Evolutionary conservation across 2,113 vertebrate genomes (phyloP).

Genomic region (Chlorodrepanis virens): DNA sequence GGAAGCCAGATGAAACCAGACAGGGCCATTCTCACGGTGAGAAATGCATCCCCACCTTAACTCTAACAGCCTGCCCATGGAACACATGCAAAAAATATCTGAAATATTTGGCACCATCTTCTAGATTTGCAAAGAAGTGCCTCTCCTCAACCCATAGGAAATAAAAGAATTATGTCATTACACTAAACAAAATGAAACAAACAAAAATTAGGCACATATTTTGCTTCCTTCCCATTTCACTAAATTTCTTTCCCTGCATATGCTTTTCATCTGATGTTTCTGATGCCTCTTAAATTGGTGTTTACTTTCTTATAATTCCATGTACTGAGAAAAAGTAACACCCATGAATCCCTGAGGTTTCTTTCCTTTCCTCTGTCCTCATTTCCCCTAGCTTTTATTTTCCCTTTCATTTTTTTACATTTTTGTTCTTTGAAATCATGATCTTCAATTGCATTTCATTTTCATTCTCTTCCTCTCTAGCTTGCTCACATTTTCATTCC

Average conservation of each 20-base stretch:
- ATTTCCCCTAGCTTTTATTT: background rate
- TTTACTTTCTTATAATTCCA: background rate
- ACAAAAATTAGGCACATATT: background rate
- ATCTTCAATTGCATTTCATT: background rate
- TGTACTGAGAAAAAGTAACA: background rate
- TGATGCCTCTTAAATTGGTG: background rate
- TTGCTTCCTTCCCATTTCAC: background rate
- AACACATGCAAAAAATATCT: background rate
- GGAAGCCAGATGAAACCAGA: constrained; percentile 37
- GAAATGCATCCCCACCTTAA: constrained; percentile 9
- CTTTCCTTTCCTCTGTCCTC: background rate
- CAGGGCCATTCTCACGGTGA: constrained; percentile 12
- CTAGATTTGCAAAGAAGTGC: background rate
- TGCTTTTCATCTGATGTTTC: background rate
- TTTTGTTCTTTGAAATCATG: background rate
- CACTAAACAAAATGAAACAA: background rate
- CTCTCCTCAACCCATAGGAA: background rate
- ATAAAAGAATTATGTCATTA: background rate
- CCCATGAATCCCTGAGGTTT: background rate
- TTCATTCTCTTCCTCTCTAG: background rate
- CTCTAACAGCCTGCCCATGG: background rate
- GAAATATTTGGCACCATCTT: background rate
- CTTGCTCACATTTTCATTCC: background rate
- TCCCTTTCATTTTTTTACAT: background rate
- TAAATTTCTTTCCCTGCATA: background rate